Base-by-base conservation (phyloP, 2,797 vertebrate genomes). In the Hypotaenidia okinawae region DNA sequence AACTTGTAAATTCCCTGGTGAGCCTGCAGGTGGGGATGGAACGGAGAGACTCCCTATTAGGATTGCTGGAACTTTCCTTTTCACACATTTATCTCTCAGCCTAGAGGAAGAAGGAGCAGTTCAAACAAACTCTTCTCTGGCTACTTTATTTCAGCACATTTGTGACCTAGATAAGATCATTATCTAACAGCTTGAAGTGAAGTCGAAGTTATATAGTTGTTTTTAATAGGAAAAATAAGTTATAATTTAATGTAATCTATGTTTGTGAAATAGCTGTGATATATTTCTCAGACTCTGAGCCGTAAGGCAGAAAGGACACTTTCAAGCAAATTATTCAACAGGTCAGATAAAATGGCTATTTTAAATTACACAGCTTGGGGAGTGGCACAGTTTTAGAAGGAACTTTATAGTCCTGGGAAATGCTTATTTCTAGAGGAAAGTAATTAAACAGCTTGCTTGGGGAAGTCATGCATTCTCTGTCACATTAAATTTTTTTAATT, bases 161-260 rank as follows among this genome's bases (percentile, higher is more conserved):
- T 95, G 83, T 90, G 86, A 85, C 94, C 7, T 4, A 94, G 90
- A 94, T 95, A 96, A 95, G 93, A 93, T 96, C 63, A 72, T 95
- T 96, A 94, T 95, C 95, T 92, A 92, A 90, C 80, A 94, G 83
- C 87, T 95, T 84, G 93, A 64, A 95, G 93, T 84, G 68, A 90
- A 94, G 70, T 45, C 82, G 67, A 93, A 94, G 64, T 72, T 89
- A 84, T n/a, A 58, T 61, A 72, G 91, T 89, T 94, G 83, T 87
- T 95, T 93, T 74, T 91, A 89, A 93, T 87, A 80, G 39, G 69
- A 84, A 90, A 93, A 96, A 91, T 93, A 63, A 70, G 47, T 94
- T 91, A 91, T 88, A 90, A 88, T 95, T 93, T 96, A 94, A 92
- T 83, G 77, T 87, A 90, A 91, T 95, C 89, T 87, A n/a, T 94